Evolutionary conservation across 2,797 vertebrate genomes (phyloP).

Genomic region (Cirrhinus molitorella): DNA sequence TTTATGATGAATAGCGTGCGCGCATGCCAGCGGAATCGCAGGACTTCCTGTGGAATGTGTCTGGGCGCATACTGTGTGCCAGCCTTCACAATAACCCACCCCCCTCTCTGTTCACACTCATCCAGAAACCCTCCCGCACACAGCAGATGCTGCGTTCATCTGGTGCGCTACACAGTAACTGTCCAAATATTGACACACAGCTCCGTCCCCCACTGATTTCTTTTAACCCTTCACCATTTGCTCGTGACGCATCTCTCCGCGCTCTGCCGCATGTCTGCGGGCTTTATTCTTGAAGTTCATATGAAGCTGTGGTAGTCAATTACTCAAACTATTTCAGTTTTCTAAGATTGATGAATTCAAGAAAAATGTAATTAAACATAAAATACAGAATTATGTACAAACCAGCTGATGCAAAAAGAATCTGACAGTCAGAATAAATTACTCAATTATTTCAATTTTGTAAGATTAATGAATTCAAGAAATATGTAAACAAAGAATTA

Average conservation of each 20-base stretch:
- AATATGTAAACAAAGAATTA: background rate
- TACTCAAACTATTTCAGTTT: background rate
- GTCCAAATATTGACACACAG: constrained; percentile 76
- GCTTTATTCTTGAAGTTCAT: background rate
- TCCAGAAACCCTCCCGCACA: constrained; percentile 58
- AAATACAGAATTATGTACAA: background rate
- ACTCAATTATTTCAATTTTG: background rate
- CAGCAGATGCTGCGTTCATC: constrained; percentile 78
- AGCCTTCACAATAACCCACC: constrained; percentile 56
- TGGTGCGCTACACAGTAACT: constrained; percentile 74
- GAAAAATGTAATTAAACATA: background rate
- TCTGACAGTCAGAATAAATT: background rate
- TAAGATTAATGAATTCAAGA: background rate
- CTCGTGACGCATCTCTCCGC: background rate
- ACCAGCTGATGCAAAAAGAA: background rate
- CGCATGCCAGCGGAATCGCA: constrained; percentile 60
- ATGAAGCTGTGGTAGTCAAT: background rate
- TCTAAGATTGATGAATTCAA: background rate
- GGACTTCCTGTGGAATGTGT: constrained; percentile 65
- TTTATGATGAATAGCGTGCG: constrained; percentile 66
- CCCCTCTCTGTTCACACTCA: constrained; percentile 39
- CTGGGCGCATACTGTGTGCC: constrained; percentile 59
- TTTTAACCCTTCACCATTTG: constrained; percentile 63
- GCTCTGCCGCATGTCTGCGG: background rate
- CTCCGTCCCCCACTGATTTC: constrained; percentile 61